Evolutionary conservation across 2,113 vertebrate species (phyloP), one percentile per base, ranked within the genome.

Genomic region (Tyrannus savana): DNA sequence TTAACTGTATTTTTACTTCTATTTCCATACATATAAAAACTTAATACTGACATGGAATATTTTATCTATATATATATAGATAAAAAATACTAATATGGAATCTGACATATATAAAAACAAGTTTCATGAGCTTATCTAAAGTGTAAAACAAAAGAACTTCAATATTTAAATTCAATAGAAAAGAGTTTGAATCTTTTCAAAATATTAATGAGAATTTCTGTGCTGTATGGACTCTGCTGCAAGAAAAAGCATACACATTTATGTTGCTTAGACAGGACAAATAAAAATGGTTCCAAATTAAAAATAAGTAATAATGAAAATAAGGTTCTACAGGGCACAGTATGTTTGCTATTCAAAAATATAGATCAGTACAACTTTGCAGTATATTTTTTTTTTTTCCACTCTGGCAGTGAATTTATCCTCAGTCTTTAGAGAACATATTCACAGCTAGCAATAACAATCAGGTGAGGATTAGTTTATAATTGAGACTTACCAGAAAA

Each of bases 401-500:
- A 31, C 12, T 71, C 64, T 77, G 74, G 35, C 72, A 78, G 52
- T 86, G 76, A 86, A 67, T 92, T 88, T 93, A 84, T 55, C 37
- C 37, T 73, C 14, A 47, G 6, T 92, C 91, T 92, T 93, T 77
- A 90, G 35, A 84, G 76, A 88, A 75, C 52, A 49, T 78, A 84
- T 87, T 96, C 88, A 78, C 83, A 93, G 85, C 76, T 63, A 94
- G 90, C 79, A 93, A 88, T 89, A 97, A 86, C 83, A 93, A 67
- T 95, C 89, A 92, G 84, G 17, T 91, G 80, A 64, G 81, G 84
- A 94, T 95, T 97, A 92, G 80, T 95, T 96, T 92, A 92, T 93
- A 95, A 95, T 94, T 94, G 93, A 87, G 86, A 74, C 56, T 95
- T 95, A 96, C 41, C 47, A 89, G 84, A 94, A 95, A 97, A 97